phyloP scores from a whole-genome alignment of 2,888 invertebrate species.

The Pantelozetes paolii region DNA sequence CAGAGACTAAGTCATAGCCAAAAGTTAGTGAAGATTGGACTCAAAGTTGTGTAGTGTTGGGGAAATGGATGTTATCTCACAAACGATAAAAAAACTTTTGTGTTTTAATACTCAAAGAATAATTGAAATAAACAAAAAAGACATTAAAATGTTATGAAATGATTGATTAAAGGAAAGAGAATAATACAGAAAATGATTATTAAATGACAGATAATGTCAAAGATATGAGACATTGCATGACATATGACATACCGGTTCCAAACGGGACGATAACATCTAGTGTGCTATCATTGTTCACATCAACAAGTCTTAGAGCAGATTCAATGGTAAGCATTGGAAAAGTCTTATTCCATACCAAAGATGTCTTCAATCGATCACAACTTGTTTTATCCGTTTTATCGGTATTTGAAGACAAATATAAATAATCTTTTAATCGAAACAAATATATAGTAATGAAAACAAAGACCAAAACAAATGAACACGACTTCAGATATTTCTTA shows the following conservation, averaged over 20 bases:
- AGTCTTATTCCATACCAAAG: slow-evolving; percentile 47
- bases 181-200: no score
- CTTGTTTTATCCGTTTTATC: background rate
- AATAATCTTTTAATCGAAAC: slow-evolving; percentile 6
- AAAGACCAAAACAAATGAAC: slow-evolving; percentile 5
- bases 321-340: slow-evolving; percentile 58
- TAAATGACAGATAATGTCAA: background rate
- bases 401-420: background rate
- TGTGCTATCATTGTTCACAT: slow-evolving; percentile 67
- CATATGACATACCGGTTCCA: slow-evolving; percentile 62
- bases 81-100: no score
- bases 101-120: no score
- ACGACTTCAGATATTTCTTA: slow-evolving; percentile 8
- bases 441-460: slow-evolving; percentile 12
- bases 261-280: slow-evolving; percentile 71
- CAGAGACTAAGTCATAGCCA: no score
- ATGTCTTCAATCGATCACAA: slow-evolving; percentile 34
- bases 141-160: no score
- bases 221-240: background rate
- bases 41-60: no score
- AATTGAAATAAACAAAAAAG: no score
- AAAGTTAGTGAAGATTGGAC: background rate
- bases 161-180: no score
- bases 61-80: no score
- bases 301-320: slow-evolving; percentile 66